Percentiles rank a stretch among this genome's conserved stretches.
phyloP scores from a whole-genome alignment of 2,113 vertebrate species.

The Ibidorhyncha struthersii region DNA sequence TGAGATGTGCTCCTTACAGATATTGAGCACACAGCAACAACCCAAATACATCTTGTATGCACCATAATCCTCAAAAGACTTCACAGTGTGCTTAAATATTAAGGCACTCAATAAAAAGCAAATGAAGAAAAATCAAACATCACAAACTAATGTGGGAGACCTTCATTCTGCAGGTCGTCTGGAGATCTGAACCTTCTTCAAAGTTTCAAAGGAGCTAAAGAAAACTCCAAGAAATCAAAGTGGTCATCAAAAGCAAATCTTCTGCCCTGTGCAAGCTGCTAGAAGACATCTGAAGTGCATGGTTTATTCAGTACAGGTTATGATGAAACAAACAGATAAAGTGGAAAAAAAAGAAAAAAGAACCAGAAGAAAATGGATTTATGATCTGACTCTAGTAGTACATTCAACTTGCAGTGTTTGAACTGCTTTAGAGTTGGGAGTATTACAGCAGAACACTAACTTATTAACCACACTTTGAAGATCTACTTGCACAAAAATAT shows the following conservation, averaged over 20 bases:
- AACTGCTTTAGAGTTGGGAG: not conserved
- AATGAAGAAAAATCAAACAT: not conserved
- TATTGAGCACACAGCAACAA: not conserved
- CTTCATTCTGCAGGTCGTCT: not conserved
- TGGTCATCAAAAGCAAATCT: not conserved
- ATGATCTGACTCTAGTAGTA: not conserved
- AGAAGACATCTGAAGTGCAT: rapidly evolving
- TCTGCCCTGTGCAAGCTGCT: not conserved
- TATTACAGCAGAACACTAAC: rapidly evolving
- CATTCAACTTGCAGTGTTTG: not conserved
- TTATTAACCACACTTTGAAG: not conserved
- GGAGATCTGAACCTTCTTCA: not conserved
- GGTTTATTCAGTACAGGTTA: not conserved
- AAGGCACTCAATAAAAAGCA: not conserved
- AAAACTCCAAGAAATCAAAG: not conserved
- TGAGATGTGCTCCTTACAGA: not conserved
- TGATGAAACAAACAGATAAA: not conserved
- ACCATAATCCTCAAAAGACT: not conserved
- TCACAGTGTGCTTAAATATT: not conserved
- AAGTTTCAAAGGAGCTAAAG: not conserved
- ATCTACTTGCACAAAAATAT: not conserved
- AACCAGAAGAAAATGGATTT: not conserved
- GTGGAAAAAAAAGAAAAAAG: not conserved
- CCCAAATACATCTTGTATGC: not conserved
- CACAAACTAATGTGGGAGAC: not conserved